Evolutionary conservation across 2,888 invertebrate species (phyloP).

Genomic region (Oscheius onirici): DNA sequence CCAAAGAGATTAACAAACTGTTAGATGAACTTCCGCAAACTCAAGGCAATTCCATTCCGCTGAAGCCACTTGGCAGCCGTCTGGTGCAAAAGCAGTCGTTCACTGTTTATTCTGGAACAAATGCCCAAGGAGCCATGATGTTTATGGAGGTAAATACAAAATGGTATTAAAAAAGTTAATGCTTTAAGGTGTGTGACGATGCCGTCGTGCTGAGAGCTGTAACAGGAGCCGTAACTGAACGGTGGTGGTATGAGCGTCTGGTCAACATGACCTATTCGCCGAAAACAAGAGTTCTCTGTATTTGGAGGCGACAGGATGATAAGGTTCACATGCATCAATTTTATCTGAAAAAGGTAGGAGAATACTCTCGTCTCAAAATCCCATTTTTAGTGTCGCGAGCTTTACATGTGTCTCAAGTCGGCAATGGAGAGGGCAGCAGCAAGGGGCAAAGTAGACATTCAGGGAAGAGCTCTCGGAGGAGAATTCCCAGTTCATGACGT

Average conservation of each 20-base stretch:
- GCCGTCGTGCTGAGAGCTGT: conserved; percentile 78
- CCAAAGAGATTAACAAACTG: conserved; percentile 94
- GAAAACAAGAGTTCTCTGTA: conserved; percentile 89
- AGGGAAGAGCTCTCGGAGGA: conserved; percentile 78
- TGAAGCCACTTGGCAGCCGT: conserved; percentile 93
- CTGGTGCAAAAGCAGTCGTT: conserved; percentile 95
- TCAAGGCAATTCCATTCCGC: conserved; percentile 94
- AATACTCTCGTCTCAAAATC: background rate
- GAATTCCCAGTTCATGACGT: conserved; percentile 99
- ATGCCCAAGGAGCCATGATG: conserved; percentile 82
- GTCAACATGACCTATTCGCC: conserved; percentile 99
- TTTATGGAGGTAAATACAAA: conserved; percentile 76
- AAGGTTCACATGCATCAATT: conserved; percentile 95
- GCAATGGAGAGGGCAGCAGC: conserved; percentile 90
- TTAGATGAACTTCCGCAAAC: conserved; percentile 87
- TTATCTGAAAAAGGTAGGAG: conserved; percentile 91
- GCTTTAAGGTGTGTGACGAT: conserved; percentile 93
- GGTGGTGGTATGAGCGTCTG: conserved; percentile 99
- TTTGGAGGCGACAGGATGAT: conserved; percentile 88
- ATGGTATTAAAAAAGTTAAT: background rate
- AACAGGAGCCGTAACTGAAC: conserved; percentile 75
- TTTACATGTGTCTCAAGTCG: conserved; percentile 97
- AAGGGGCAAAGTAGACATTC: conserved; percentile 76
- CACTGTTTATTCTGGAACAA: conserved; percentile 94
- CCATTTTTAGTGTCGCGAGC: conserved; percentile 86